phyloP scores from a whole-genome alignment of 2,888 invertebrate genomes.

The Bombyx huttoni region DNA sequence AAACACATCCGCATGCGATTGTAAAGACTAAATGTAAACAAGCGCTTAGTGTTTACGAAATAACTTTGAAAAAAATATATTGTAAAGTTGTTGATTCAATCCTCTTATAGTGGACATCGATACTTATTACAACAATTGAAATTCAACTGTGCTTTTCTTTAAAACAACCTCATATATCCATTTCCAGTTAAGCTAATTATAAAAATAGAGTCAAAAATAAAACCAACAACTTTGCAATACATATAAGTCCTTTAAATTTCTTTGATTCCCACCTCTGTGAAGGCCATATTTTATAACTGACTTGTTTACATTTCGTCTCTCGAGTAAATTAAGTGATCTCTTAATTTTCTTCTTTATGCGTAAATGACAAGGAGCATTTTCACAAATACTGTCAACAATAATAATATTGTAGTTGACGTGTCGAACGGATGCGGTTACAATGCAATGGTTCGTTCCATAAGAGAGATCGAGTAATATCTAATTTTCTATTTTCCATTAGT shows the following conservation, averaged over 20 bases:
- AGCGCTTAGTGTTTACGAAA: slow-evolving; percentile 11
- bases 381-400: background rate
- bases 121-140: too few species aligned
- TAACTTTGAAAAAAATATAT: background rate
- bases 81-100: too few species aligned
- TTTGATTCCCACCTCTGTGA: slow-evolving; percentile 28
- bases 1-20: slow-evolving; percentile 21
- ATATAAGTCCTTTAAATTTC: background rate
- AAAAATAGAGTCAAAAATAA: too few species aligned
- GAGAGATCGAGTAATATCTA: background rate
- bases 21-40: slow-evolving; percentile 53
- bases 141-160: too few species aligned
- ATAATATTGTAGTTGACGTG: background rate
- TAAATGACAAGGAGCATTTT: background rate
- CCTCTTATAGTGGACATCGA: too few species aligned
- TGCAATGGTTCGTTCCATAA: background rate
- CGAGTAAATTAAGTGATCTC: slow-evolving; percentile 57
- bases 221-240: too few species aligned
- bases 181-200: too few species aligned
- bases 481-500: slow-evolving; percentile 15
- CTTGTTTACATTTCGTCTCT: slow-evolving; percentile 64
- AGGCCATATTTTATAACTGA: slow-evolving; percentile 33
- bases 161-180: too few species aligned
- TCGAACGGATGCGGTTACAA: background rate
- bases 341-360: slow-evolving; percentile 19